phyloP scores from a whole-genome alignment of 2,888 invertebrate genomes.

The Abrostola triplasia region DNA sequence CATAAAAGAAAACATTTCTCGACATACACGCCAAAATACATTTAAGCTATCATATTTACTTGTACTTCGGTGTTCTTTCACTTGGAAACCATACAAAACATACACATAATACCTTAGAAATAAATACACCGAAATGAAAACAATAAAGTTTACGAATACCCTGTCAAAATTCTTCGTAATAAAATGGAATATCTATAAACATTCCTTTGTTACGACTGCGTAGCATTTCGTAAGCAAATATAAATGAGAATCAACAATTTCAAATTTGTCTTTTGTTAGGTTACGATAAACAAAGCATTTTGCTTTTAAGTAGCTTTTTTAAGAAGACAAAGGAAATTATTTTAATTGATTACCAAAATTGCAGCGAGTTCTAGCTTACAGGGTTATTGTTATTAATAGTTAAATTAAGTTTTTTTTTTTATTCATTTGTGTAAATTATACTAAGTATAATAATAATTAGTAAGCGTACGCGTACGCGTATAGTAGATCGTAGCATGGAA shows the following conservation, averaged over 20 bases:
- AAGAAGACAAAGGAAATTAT: slow-evolving; percentile 31
- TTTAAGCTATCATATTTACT: no score
- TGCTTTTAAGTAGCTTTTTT: slow-evolving; percentile 12
- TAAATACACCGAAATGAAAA: slow-evolving; percentile 8
- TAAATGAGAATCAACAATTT: slow-evolving; percentile 31
- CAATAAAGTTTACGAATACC: slow-evolving; percentile 10
- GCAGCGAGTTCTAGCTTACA: not conserved
- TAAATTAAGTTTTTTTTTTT: no score
- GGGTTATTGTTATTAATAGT: not conserved
- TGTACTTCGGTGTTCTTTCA: not conserved
- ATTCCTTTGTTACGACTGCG: slow-evolving; percentile 22
- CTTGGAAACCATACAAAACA: not conserved
- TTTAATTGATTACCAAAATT: slow-evolving; percentile 8
- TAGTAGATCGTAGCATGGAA: no score
- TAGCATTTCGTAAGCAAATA: slow-evolving; percentile 18
- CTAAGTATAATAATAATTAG: no score
- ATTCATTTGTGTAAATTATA: no score
- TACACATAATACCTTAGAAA: not conserved
- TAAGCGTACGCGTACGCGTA: no score
- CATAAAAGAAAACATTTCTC: no score
- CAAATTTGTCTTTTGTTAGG: slow-evolving; percentile 30
- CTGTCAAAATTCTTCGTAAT: slow-evolving; percentile 11
- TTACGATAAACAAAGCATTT: slow-evolving; percentile 27
- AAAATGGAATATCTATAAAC: slow-evolving; percentile 20
- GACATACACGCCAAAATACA: no score